phyloP scores from a whole-genome alignment of 1,140 invertebrate species.

The Sitodiplosis mosellana region DNA sequence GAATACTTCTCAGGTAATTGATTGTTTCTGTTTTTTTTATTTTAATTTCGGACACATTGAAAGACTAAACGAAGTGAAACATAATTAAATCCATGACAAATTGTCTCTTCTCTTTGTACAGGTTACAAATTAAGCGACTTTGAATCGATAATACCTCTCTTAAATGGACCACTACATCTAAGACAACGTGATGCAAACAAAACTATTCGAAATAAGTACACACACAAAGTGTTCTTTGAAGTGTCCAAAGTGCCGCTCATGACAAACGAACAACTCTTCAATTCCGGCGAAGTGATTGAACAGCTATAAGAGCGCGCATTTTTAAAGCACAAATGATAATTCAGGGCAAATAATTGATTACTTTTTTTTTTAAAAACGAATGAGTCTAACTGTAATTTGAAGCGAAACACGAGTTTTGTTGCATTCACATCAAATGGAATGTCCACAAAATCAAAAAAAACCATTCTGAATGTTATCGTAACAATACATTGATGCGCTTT shows the following conservation, averaged over 20 bases:
- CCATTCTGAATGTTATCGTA: too few species aligned
- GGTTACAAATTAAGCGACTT: conserved; percentile 62
- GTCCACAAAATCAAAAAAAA: too few species aligned
- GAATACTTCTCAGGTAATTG: conserved; percentile 61
- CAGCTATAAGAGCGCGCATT: too few species aligned
- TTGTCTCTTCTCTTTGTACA: conserved; percentile 14
- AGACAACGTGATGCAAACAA: conserved; percentile 54
- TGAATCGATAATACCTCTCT: conserved; percentile 40
- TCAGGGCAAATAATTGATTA: too few species aligned
- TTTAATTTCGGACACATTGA: not conserved
- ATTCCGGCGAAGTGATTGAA: not conserved
- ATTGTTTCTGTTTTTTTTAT: not conserved
- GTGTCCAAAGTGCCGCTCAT: conserved; percentile 31
- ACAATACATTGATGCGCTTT: too few species aligned
- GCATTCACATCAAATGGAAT: too few species aligned
- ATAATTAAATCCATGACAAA: not conserved
- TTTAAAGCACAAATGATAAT: too few species aligned
- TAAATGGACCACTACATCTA: conserved; percentile 61
- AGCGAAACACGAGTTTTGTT: too few species aligned
- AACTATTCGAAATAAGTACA: conserved; percentile 86
- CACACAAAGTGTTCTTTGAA: conserved; percentile 81
- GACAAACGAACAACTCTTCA: not conserved
- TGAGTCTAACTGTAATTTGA: too few species aligned
- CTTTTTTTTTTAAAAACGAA: too few species aligned
- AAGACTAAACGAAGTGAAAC: not conserved